Evolutionary conservation across 2,888 invertebrate genomes (phyloP), one percentile per base, ranked within the genome.

Genomic region (Dendrolimus houi): DNA sequence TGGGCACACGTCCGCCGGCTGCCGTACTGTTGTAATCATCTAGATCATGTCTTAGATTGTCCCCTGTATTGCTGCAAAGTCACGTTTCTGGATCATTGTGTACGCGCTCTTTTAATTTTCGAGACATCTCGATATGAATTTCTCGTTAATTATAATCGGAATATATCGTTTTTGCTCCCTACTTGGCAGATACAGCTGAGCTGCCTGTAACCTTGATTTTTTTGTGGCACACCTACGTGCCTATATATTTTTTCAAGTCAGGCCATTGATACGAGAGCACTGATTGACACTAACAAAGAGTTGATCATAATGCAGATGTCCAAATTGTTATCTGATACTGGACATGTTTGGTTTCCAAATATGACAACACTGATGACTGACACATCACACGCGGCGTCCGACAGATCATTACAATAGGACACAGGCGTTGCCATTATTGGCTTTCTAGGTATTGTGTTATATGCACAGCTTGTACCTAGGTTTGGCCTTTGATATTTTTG

Each of bases 21-120:
- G 85, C 86, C 71, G 86, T 81, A 68, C 77, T 81, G 76, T 79
- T 81, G 80, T 81, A 79, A 77, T 75, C 81, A 87, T 88, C 86
- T 85, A 87, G 89, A 88, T 89, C 80, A 81, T 78, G 83, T 84
- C 81, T 83, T 61, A 85, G 89, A 89, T 89, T 86, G 85, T 84
- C 85, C 75, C 72, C 75, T 70, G 74, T 73, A 75, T 81, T 78
- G 78, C 74, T 80, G 85, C 85, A 74, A 64, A 83, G 88, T 89
- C 89, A 89, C 81, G 85, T 74, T 83, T 72, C 72, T 67, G 67
- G 70, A 72, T 78, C 78, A 81, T 82, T 86, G 83, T 87, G 69
- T 79, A 71, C 76, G 76, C 74, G 79, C 79, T 81, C 75, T 75
- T 78, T 75, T 81, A 80, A 82, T 83, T 81, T 81, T 70, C 64